A percentile compares a stretch with the other conserved stretches of the same genome.
phyloP scores from a whole-genome alignment of 2,888 invertebrate genomes.

The Sesia apiformis region DNA sequence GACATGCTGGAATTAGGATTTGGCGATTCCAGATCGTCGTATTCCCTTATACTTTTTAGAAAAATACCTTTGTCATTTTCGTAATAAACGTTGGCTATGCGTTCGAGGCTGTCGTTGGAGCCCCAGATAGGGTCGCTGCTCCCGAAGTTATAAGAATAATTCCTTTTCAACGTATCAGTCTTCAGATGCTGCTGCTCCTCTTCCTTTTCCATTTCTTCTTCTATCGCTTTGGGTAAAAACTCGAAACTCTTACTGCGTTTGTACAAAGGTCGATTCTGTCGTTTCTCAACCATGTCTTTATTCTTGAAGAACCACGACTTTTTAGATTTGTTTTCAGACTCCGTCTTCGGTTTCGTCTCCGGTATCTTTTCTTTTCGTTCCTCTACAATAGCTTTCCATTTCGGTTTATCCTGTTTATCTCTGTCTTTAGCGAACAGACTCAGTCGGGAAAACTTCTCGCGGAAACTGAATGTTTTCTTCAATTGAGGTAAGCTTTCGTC shows the following conservation, averaged over 20 bases:
- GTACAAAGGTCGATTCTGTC: conserved; percentile 34
- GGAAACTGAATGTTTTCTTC: conserved; percentile 61
- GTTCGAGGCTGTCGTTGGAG: conserved; percentile 54
- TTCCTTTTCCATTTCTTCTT: conserved; percentile 25
- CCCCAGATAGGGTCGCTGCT: conserved; percentile 49
- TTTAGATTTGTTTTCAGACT: conserved; percentile 16
- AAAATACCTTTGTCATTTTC: conserved; percentile 47
- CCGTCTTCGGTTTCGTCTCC: background rate
- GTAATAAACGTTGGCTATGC: conserved; percentile 49
- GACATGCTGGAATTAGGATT: conserved; percentile 44
- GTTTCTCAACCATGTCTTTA: conserved; percentile 40
- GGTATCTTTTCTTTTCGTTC: conserved; percentile 17
- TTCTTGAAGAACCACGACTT: conserved; percentile 61
- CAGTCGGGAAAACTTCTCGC: conserved; percentile 52
- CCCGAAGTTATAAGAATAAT: conserved; percentile 42
- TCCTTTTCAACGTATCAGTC: conserved; percentile 22
- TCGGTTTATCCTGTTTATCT: conserved; percentile 34
- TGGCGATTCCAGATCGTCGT: conserved; percentile 37
- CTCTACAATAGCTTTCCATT: conserved; percentile 42
- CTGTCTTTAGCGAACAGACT: conserved; percentile 49
- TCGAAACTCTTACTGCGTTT: conserved; percentile 64
- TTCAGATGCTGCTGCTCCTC: conserved; percentile 15
- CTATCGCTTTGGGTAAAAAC: conserved; percentile 50
- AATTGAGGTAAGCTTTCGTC: conserved; percentile 44
- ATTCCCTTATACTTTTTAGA: conserved; percentile 51